Evolutionary conservation across 1,140 invertebrate species (phyloP).

Genomic region (Brachionus plicatilis): DNA sequence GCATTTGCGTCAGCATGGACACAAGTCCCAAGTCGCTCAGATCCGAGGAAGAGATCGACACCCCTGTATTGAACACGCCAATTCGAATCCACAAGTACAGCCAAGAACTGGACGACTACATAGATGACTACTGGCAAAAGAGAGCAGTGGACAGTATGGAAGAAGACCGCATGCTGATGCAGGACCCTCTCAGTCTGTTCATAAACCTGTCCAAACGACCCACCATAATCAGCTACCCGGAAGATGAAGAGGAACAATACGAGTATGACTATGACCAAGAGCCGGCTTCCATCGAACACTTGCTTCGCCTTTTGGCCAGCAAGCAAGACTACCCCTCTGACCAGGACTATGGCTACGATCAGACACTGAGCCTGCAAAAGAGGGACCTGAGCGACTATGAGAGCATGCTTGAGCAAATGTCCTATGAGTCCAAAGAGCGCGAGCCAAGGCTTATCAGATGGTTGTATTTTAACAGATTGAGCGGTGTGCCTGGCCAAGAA

Average conservation of each 20-base stretch:
- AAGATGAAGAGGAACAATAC: not conserved
- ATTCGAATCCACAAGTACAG: slow-evolving; percentile 14
- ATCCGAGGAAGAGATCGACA: not conserved
- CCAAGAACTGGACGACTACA: not conserved
- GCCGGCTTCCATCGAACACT: not conserved
- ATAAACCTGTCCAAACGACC: not conserved
- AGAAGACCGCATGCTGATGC: not conserved
- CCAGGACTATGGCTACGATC: not conserved
- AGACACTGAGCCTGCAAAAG: not conserved
- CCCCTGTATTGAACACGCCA: not conserved
- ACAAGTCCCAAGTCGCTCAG: not conserved
- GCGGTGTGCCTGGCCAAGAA: not conserved
- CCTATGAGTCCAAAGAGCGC: not conserved
- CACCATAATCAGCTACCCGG: not conserved
- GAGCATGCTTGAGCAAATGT: not conserved
- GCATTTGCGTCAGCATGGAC: not conserved
- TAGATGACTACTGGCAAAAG: not conserved
- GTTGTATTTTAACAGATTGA: not conserved
- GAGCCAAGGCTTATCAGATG: not conserved
- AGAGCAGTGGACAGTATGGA: not conserved
- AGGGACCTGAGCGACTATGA: not conserved
- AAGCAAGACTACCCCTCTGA: not conserved
- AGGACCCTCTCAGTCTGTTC: not conserved
- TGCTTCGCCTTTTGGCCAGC: not conserved
- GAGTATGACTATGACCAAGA: not conserved